Conservation (phyloP, 2,797 vertebrate genomes). For the Nannoperca obscura region DNA sequence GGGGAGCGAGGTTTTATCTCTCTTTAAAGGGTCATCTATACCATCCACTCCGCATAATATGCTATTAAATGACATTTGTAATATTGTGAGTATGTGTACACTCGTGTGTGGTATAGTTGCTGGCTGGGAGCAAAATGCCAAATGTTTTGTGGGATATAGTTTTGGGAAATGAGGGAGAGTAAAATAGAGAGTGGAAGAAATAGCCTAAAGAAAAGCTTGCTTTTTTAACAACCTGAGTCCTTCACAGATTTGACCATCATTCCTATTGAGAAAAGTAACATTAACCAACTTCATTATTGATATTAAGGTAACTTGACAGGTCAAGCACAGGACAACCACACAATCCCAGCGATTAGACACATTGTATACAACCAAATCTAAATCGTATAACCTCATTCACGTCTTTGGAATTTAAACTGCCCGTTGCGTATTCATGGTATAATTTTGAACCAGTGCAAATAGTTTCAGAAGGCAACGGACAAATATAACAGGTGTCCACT, state of each 20-base stretch:
- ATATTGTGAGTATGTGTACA: constrained; percentile 25
- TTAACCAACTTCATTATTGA: not conserved
- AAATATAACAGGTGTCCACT: constrained; percentile 29
- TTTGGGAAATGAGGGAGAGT: not conserved
- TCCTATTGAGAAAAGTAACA: not conserved
- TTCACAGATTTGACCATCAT: not conserved
- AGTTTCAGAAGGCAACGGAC: constrained; percentile 8
- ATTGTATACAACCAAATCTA: not conserved
- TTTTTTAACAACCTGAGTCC: not conserved
- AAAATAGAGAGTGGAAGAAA: not conserved
- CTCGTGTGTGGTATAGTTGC: constrained; percentile 2
- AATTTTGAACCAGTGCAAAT: not conserved
- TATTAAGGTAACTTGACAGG: not conserved
- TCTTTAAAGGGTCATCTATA: constrained; percentile 57
- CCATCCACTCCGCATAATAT: constrained; percentile 41
- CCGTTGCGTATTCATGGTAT: not conserved
- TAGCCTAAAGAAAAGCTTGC: not conserved
- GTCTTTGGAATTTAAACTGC: not conserved
- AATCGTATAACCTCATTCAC: not conserved
- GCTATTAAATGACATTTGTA: constrained; percentile 43
- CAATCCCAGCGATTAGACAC: not conserved
- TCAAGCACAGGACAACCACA: not conserved
- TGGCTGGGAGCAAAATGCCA: not conserved
- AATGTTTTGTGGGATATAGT: constrained; percentile 1
- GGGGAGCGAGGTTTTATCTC: constrained; percentile 44